Conservation (phyloP, 2,113 vertebrate genomes). For the Hyperopisus bebe region DNA sequence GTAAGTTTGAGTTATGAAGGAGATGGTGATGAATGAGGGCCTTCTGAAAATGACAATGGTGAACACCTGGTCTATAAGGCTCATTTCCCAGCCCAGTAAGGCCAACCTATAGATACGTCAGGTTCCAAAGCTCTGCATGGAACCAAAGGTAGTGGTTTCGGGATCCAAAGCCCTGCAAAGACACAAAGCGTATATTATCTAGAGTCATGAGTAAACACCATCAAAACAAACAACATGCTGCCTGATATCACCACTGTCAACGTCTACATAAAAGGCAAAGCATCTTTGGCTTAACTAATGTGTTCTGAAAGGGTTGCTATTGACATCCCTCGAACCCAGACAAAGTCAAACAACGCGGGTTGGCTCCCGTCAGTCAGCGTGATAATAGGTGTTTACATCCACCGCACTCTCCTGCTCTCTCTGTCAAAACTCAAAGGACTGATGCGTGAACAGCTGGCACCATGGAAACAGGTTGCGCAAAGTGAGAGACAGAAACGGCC, state of each 20-base stretch:
- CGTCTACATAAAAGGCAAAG: neutral
- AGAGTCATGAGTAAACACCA: neutral
- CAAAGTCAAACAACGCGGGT: neutral
- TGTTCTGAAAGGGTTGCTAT: neutral
- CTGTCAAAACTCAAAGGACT: neutral
- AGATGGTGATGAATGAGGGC: neutral
- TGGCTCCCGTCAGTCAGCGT: neutral
- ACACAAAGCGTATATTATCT: neutral
- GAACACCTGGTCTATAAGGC: neutral
- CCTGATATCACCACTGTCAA: neutral
- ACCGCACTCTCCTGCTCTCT: neutral
- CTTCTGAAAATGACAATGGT: neutral
- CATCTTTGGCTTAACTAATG: neutral
- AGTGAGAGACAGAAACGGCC: neutral
- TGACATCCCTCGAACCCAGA: neutral
- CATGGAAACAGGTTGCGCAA: neutral
- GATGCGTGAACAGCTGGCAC: neutral
- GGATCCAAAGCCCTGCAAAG: neutral
- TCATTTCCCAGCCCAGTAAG: neutral
- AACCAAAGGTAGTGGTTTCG: neutral
- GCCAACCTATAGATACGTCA: neutral
- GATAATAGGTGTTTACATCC: constrained; percentile 11
- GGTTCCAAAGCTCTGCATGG: neutral
- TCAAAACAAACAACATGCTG: neutral
- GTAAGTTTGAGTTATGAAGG: neutral